phyloP scores from a whole-genome alignment of 2,888 invertebrate species.

The Creontiades dilutus region DNA sequence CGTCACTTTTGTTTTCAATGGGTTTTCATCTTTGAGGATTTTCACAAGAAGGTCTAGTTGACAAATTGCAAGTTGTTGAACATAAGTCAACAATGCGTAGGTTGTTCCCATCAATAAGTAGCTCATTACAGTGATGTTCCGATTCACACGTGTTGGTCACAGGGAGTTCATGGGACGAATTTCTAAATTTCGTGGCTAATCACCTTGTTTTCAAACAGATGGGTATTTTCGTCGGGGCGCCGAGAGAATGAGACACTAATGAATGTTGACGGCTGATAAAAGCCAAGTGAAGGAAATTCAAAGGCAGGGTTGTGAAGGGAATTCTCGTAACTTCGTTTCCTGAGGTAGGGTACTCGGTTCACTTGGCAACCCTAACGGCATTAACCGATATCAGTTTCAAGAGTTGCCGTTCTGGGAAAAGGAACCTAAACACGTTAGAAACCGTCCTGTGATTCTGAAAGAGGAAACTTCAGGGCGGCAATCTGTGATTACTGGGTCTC shows the following conservation, averaged over 20 bases:
- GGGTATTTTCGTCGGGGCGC: not conserved
- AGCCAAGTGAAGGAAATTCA: slow-evolving; percentile 11
- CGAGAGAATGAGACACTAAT: slow-evolving; percentile 2
- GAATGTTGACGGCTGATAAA: not conserved
- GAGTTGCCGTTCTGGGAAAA: not conserved
- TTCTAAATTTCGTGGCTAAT: not conserved
- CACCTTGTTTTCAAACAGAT: not conserved
- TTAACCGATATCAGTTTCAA: slow-evolving; percentile 35
- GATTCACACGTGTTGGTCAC: too few relatives aligned
- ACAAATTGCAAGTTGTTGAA: too few relatives aligned
- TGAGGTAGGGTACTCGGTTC: not conserved
- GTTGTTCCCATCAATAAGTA: too few relatives aligned
- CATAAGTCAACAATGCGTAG: too few relatives aligned
- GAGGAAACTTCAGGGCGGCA: not conserved
- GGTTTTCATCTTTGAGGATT: too few relatives aligned
- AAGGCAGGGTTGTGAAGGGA: not conserved
- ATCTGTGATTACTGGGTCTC: not conserved
- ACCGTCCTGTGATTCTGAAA: not conserved
- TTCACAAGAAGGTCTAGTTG: too few relatives aligned
- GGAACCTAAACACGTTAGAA: not conserved
- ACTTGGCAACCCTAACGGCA: slow-evolving; percentile 54
- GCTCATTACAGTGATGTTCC: too few relatives aligned
- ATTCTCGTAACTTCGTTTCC: slow-evolving; percentile 31
- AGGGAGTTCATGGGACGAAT: too few relatives aligned
- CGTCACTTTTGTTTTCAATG: too few relatives aligned